Evolutionary conservation across 2,797 vertebrate genomes (phyloP), one percentile per base, ranked within the genome.

Genomic region (Sebastes itinus): DNA sequence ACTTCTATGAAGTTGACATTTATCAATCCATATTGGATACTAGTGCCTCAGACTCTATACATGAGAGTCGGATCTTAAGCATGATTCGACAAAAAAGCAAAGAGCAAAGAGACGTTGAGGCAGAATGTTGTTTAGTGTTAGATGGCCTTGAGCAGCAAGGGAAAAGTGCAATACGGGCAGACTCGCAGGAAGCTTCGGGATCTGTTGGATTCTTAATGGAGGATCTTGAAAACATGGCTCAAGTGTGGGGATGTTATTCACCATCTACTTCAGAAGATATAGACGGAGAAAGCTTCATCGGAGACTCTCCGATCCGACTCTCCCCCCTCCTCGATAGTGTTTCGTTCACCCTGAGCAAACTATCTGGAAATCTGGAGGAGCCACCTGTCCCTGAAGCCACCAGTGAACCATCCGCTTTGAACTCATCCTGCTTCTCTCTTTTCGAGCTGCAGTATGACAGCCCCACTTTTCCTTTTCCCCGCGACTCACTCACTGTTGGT

Each of bases 1-100:
- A 99, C 99, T 99, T 99, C 99, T 99, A 99, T 97, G 99, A 99
- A 99, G 99, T 99, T 78, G 98, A 99, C 90, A 98, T 99, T 96
- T 99, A 99, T 95, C 98, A 98, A 98, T 99, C 99, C 99, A 99
- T 99, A 98, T 99, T 99, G 99, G 99, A 99, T 99, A 97, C 98
- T 95, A 98, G 98, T 99, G 98, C 99, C 98, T 99, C 99, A 98
- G 97, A 99, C 95, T 96, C 96, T 82, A 96, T 97, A 96, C 97
- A 97, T 97, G 98, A 99, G 95, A 99, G 99, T 97, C 98, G 98
- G 88, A 99, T 99, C 96, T 96, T 99, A 94, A 98, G 97, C 95
- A 98, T 99, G 98, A 99, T 99, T 97, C 98, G 97, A 94, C 98
- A 98, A 35, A 99, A 99, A 91, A 98, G 98, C 96, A 96, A 96